These are phyloP conservation scores for Orussus abietinus DNA, from an alignment of 1,140 invertebrate species.

Conservation along the genomic window DNA sequence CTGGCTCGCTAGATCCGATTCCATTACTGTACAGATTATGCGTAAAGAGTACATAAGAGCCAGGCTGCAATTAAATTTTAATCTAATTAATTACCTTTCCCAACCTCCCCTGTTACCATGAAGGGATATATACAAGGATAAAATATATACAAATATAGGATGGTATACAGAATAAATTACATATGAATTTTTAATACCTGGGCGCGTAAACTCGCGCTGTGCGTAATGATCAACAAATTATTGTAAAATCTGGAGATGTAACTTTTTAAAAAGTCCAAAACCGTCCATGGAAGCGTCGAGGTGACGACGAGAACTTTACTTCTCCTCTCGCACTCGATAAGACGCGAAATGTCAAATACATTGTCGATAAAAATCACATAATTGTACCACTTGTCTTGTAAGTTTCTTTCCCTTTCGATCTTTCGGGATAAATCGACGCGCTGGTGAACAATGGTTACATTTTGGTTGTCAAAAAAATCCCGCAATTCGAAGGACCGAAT, in stretches of 20 bases:
- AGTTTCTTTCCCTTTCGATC: too few relatives aligned
- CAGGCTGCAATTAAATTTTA: conserved; percentile 51
- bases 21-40: conserved; percentile 67
- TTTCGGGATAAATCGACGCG: too few relatives aligned
- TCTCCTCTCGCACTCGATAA: conserved; percentile 57
- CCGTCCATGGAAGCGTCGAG: conserved; percentile 65
- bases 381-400: conserved; percentile 58
- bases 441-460: too few relatives aligned
- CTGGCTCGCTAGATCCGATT: conserved; percentile 60
- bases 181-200: conserved; percentile 16
- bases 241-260: conserved; percentile 60
- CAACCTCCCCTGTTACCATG: not conserved
- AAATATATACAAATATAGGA: conserved; percentile 1
- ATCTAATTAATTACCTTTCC: conserved; percentile 5
- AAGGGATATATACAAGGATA: not conserved
- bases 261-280: conserved; percentile 62
- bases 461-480: too few relatives aligned
- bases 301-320: conserved; percentile 62
- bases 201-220: conserved; percentile 26
- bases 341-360: conserved; percentile 53
- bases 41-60: conserved; percentile 66
- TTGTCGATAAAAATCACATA: conserved; percentile 65
- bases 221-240: conserved; percentile 64
- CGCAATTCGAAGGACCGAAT: too few relatives aligned
- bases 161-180: not conserved